A percentile compares a stretch with the other conserved stretches of the same genome.
phyloP scores from a whole-genome alignment of 1,140 invertebrate genomes.

The Listronotus oregonensis region DNA sequence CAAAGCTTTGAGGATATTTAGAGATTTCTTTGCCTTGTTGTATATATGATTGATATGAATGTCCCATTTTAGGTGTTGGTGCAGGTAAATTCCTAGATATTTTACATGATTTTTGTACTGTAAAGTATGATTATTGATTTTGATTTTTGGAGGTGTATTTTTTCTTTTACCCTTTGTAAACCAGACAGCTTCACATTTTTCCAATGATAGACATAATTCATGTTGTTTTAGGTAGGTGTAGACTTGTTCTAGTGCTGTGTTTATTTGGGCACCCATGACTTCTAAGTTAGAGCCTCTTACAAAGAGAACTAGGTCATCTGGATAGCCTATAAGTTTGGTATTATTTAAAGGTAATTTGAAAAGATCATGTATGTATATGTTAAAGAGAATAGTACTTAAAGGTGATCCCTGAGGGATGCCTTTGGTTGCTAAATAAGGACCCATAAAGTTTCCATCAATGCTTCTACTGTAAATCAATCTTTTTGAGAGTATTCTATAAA shows the following conservation, averaged over 20 bases:
- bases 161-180: no score
- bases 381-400: conserved; percentile 5
- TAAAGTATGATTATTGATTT: not conserved
- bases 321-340: not conserved
- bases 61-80: conserved; percentile 13
- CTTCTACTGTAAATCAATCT: not conserved
- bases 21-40: conserved; percentile 5
- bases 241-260: not conserved
- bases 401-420: conserved; percentile 12
- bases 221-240: conserved; percentile 6
- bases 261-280: conserved; percentile 9
- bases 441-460: conserved; percentile 1
- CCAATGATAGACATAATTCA: not conserved
- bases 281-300: conserved; percentile 1
- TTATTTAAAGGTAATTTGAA: conserved; percentile 3
- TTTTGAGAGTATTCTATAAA: conserved; percentile 9
- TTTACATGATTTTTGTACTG: conserved; percentile 9
- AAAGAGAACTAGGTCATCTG: conserved; percentile 2
- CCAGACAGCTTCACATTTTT: conserved; percentile 5
- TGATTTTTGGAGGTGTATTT: no score
- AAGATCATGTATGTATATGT: conserved; percentile 2
- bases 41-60: conserved; percentile 2
- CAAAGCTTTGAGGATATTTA: conserved; percentile 19
- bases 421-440: conserved; percentile 4
- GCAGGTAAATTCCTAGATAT: conserved; percentile 3